A percentile compares a stretch with the other conserved stretches of the same genome.
Conservation (phyloP, 2,888 invertebrate species). For the Synergus laeviventris region DNA sequence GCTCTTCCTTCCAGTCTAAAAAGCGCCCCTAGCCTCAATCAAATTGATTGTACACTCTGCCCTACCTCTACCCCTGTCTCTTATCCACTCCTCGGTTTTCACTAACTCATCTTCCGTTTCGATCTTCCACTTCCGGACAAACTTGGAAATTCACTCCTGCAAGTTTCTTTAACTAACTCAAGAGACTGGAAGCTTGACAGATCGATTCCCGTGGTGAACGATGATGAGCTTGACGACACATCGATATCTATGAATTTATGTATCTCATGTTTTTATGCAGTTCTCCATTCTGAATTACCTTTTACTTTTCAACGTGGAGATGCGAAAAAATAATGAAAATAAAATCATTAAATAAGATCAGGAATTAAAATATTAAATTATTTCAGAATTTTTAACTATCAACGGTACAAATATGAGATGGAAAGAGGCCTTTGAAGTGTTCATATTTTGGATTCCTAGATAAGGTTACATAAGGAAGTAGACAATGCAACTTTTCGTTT, state of each 20-base stretch:
- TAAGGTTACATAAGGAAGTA: too few relatives aligned
- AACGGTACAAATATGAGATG: too few relatives aligned
- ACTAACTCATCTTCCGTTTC: slow-evolving; percentile 21
- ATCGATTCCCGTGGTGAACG: slow-evolving; percentile 14
- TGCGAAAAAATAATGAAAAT: too few relatives aligned
- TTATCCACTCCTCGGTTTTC: slow-evolving; percentile 32
- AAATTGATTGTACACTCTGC: slow-evolving; percentile 25
- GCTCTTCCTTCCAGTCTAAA: slow-evolving; percentile 15
- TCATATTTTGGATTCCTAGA: too few relatives aligned
- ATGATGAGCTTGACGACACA: neutral
- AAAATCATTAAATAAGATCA: too few relatives aligned
- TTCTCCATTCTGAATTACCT: too few relatives aligned
- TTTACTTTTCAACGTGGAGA: too few relatives aligned
- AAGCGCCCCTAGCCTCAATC: slow-evolving; percentile 37
- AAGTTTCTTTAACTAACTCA: slow-evolving; percentile 27
- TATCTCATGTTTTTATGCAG: too few relatives aligned
- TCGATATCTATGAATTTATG: slow-evolving; percentile 19
- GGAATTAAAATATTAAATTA: too few relatives aligned
- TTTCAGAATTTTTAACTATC: too few relatives aligned
- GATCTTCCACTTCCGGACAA: slow-evolving; percentile 39
- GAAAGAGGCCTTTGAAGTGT: too few relatives aligned
- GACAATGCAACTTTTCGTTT: too few relatives aligned
- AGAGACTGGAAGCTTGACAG: slow-evolving; percentile 26
- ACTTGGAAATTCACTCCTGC: slow-evolving; percentile 33
- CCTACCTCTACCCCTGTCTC: slow-evolving; percentile 36